Evolutionary conservation across 2,797 vertebrate genomes (phyloP).

Genomic region (Sebastes flavidus): DNA sequence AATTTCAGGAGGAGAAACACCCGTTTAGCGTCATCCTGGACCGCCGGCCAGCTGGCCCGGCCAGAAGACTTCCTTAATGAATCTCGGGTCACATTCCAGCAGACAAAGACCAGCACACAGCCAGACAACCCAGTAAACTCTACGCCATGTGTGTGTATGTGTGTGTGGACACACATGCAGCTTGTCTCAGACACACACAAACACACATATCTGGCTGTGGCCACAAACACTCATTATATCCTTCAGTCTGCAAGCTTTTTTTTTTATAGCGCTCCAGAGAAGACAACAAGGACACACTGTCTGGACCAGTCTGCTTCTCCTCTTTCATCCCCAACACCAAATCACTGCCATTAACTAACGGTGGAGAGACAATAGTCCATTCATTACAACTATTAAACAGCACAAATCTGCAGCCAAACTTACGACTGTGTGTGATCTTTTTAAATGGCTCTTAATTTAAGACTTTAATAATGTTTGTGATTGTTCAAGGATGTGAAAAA

Average conservation of each 20-base stretch:
- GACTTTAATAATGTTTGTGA: background rate
- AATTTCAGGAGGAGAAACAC: constrained; percentile 47
- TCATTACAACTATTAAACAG: constrained; percentile 12
- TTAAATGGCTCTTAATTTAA: background rate
- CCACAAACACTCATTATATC: constrained; percentile 66
- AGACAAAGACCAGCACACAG: constrained; percentile 61
- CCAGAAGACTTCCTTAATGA: constrained; percentile 61
- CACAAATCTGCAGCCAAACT: background rate
- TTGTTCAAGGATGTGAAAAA: background rate
- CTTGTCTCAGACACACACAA: constrained; percentile 4
- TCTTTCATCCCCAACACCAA: constrained; percentile 30
- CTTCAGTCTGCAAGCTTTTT: constrained; percentile 43
- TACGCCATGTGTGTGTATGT: background rate
- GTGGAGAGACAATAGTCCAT: constrained; percentile 31
- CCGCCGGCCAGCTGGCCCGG: constrained; percentile 37
- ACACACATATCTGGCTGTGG: constrained; percentile 26
- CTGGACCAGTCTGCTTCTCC: constrained; percentile 47
- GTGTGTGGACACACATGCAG: background rate
- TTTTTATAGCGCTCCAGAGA: constrained; percentile 32
- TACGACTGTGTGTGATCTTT: background rate
- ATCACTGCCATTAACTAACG: constrained; percentile 29
- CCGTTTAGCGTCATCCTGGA: constrained; percentile 40
- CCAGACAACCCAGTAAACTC: constrained; percentile 47
- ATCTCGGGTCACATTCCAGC: constrained; percentile 67
- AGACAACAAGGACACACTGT: constrained; percentile 55